A percentile compares a stretch with the other conserved stretches of the same genome.
These are phyloP conservation scores for Ostrea denselamellosa DNA, from an alignment of 1,140 invertebrate species.

Conservation along the genomic window DNA sequence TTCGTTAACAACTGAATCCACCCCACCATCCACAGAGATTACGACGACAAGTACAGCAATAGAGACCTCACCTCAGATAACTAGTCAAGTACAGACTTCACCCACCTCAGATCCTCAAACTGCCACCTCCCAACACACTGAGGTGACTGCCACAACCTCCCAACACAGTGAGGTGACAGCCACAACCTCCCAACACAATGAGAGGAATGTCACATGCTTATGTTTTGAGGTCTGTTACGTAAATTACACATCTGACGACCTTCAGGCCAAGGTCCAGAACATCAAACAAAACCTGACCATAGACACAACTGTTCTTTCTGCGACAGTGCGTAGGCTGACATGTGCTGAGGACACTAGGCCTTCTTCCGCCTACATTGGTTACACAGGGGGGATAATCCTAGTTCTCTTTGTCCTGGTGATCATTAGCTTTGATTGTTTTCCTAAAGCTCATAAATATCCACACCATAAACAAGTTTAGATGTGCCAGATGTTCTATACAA, in stretches of 20 bases:
- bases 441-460: background rate
- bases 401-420: background rate
- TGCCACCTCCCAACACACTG: background rate
- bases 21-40: background rate
- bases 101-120: background rate
- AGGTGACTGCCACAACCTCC: background rate
- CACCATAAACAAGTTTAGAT: too few relatives aligned
- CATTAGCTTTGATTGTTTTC: background rate
- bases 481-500: too few relatives aligned
- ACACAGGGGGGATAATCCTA: slow-evolving; percentile 8
- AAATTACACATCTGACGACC: background rate
- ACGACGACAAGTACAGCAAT: background rate
- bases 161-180: background rate
- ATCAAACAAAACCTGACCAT: slow-evolving; percentile 19
- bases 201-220: background rate
- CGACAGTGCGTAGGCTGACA: slow-evolving; percentile 10
- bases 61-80: background rate
- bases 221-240: background rate
- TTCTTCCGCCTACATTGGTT: slow-evolving; percentile 35
- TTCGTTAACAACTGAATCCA: background rate
- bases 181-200: background rate
- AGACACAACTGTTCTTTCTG: background rate
- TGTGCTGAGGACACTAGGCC: slow-evolving; percentile 16
- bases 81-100: background rate
- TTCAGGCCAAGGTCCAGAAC: background rate